These are phyloP conservation scores for Lepisosteus oculatus DNA, from an alignment of 2,113 vertebrate species.

Conservation along the genomic window DNA sequence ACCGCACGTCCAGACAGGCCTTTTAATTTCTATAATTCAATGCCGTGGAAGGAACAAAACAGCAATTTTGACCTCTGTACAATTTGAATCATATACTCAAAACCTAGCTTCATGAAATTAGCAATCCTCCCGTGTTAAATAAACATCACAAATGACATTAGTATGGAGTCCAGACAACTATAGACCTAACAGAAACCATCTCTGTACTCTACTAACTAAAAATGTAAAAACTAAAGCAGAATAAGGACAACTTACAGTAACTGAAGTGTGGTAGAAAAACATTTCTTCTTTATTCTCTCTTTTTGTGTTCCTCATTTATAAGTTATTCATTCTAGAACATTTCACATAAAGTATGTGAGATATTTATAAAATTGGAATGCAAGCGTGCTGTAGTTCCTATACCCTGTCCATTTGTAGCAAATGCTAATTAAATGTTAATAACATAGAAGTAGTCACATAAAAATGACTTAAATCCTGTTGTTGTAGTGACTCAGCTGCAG, in stretches of 20 bases:
- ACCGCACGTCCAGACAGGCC: constrained; percentile 4
- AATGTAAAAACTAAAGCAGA: too few relatives aligned
- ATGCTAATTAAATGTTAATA: constrained; percentile 44
- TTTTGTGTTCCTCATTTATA: neutral
- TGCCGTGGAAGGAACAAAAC: neutral
- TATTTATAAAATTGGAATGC: neutral
- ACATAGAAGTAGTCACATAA: neutral
- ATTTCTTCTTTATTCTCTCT: neutral
- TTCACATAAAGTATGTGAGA: neutral
- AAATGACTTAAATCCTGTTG: constrained; percentile 34
- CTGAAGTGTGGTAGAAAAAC: neutral
- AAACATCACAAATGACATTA: too few relatives aligned
- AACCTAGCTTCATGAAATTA: too few relatives aligned
- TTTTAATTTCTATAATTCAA: constrained; percentile 3
- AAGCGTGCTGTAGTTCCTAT: too few relatives aligned
- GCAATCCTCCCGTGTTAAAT: too few relatives aligned
- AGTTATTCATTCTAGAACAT: neutral
- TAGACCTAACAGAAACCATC: neutral
- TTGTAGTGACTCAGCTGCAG: constrained; percentile 39
- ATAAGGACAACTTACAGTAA: too few relatives aligned
- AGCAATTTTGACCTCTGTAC: constrained; percentile 2
- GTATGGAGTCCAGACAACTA: too few relatives aligned
- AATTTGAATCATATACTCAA: neutral
- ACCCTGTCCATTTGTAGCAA: constrained; percentile 29
- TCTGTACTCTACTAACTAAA: neutral